Percentiles rank a stretch among this genome's conserved stretches.
phyloP scores from a whole-genome alignment of 2,113 vertebrate genomes.

The Emberiza fucata region DNA sequence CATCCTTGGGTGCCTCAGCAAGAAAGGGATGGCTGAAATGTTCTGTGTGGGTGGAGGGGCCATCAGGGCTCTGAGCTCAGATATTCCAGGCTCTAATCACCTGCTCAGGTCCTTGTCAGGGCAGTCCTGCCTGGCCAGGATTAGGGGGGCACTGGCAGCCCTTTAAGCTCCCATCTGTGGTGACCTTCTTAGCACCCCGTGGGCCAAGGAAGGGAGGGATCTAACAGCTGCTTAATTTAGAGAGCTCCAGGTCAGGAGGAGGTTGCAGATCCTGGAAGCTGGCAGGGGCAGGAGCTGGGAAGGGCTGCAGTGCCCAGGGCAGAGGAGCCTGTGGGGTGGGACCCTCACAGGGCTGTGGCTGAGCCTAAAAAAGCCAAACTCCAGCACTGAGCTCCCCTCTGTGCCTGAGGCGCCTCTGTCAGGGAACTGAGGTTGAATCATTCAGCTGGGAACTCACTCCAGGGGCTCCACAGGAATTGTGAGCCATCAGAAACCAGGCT shows the following conservation, averaged over 20 bases:
- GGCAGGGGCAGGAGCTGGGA: fast-evolving
- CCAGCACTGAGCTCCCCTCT: not conserved
- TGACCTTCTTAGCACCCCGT: slow-evolving; percentile 36
- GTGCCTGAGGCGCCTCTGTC: not conserved
- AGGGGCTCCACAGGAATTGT: not conserved
- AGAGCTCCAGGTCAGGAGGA: not conserved
- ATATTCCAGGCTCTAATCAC: slow-evolving; percentile 28
- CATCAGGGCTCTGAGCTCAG: not conserved
- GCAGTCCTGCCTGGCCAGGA: slow-evolving; percentile 15
- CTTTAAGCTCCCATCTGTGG: not conserved
- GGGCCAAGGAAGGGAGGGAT: slow-evolving; percentile 5
- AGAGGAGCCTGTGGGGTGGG: not conserved
- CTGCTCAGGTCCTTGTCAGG: not conserved
- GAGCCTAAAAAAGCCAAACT: not conserved
- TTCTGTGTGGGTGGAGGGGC: not conserved
- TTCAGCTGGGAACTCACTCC: not conserved
- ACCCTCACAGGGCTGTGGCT: fast-evolving
- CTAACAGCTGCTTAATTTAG: slow-evolving; percentile 18
- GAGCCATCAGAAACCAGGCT: not conserved
- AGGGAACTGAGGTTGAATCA: not conserved
- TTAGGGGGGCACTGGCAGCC: not conserved
- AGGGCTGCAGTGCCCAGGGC: not conserved
- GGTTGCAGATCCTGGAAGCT: not conserved
- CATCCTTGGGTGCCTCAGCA: not conserved
- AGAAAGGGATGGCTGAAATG: not conserved